Percentiles rank a stretch among this genome's conserved stretches.
Conservation (phyloP, 2,113 vertebrate species). For the Oryzias celebensis region DNA sequence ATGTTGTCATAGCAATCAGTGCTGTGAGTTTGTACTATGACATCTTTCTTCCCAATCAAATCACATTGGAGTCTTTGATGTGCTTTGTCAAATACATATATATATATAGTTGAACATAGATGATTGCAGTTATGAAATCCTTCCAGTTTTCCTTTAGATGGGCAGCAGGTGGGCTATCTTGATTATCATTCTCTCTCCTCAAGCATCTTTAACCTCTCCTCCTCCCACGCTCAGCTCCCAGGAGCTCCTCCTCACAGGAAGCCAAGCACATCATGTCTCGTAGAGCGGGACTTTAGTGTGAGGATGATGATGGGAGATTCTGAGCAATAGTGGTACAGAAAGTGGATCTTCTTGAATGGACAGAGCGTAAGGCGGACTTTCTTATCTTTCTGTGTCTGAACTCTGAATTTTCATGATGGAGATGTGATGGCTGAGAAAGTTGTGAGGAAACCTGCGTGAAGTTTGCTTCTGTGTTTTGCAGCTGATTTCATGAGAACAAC, state of each 20-base stretch:
- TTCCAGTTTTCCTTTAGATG: neutral
- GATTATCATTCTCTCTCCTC: slow-evolving; percentile 22
- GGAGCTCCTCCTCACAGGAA: slow-evolving; percentile 36
- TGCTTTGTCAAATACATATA: neutral
- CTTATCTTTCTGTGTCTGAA: neutral
- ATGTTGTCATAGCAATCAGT: slow-evolving; percentile 64
- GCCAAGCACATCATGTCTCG: slow-evolving; percentile 25
- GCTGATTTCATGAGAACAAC: slow-evolving; percentile 6
- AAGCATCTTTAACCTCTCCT: slow-evolving; percentile 65
- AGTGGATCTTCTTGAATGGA: slow-evolving; percentile 1
- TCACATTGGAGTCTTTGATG: too few species aligned
- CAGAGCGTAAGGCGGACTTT: slow-evolving; percentile 21
- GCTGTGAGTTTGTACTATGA: neutral
- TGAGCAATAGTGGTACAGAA: slow-evolving; percentile 20
- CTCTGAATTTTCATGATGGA: neutral
- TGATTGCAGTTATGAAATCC: neutral
- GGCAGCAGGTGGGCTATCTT: slow-evolving; percentile 47
- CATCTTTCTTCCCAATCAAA: too few species aligned
- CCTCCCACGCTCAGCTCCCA: slow-evolving; percentile 65
- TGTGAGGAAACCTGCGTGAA: slow-evolving; percentile 3
- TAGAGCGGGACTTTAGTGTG: slow-evolving; percentile 27
- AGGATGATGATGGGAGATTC: slow-evolving; percentile 37
- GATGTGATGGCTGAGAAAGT: slow-evolving; percentile 2
- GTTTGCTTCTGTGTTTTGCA: slow-evolving; percentile 37
- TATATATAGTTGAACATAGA: neutral